Percentiles rank a stretch among this genome's conserved stretches.
Conservation (phyloP, 2,113 vertebrate species). For the Amphiprion ocellaris region DNA sequence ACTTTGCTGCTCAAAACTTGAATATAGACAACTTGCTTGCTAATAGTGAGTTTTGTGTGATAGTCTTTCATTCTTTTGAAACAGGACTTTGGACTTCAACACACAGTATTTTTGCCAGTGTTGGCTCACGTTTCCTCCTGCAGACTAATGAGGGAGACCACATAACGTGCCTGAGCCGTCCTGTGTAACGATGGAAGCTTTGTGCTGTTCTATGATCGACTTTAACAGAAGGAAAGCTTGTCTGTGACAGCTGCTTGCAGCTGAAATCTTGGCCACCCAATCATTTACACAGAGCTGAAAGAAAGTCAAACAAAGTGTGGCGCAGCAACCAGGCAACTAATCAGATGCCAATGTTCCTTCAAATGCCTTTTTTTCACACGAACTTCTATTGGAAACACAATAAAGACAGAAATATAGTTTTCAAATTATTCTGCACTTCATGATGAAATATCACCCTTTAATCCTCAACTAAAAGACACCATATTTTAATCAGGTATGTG, state of each 20-base stretch:
- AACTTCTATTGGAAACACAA: background rate
- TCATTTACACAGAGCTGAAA: slow-evolving; percentile 42
- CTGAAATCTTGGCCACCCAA: slow-evolving; percentile 12
- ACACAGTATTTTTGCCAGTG: slow-evolving; percentile 2
- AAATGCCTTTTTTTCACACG: background rate
- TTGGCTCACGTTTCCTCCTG: slow-evolving; percentile 13
- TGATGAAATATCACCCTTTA: background rate
- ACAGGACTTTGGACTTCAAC: background rate
- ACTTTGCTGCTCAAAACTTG: too few species aligned
- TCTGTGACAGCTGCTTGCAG: slow-evolving; percentile 43
- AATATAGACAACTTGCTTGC: background rate
- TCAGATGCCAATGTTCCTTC: background rate
- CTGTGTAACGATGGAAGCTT: slow-evolving; percentile 39
- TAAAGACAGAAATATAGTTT: background rate
- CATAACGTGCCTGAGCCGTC: slow-evolving; percentile 21
- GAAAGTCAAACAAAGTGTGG: slow-evolving; percentile 24
- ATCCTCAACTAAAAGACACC: slow-evolving; percentile 19
- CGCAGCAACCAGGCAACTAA: slow-evolving; percentile 26
- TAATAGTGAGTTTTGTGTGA: background rate
- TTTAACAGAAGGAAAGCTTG: slow-evolving; percentile 24
- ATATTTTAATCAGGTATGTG: slow-evolving; percentile 10
- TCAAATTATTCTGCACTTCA: background rate
- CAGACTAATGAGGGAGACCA: slow-evolving; percentile 48
- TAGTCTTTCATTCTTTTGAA: slow-evolving; percentile 6
- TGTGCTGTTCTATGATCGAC: slow-evolving; percentile 39